These are phyloP conservation scores for Zaprionus davidi DNA, from an alignment of 1,140 invertebrate species.

Conservation along the genomic window DNA sequence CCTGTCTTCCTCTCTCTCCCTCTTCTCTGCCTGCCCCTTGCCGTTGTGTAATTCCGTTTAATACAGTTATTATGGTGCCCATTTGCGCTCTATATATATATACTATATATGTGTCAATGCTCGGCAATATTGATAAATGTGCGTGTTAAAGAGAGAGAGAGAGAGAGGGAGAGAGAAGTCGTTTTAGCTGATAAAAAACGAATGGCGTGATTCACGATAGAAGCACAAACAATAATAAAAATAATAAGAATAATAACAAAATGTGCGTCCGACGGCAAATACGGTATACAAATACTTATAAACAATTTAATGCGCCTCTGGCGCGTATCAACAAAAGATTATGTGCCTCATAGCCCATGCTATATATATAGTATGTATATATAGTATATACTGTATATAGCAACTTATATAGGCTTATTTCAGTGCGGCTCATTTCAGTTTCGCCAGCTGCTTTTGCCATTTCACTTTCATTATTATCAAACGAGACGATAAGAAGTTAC, in stretches of 20 bases:
- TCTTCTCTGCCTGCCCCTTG: not conserved
- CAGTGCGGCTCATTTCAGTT: slow-evolving; percentile 12
- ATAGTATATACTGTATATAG: slow-evolving; percentile 11
- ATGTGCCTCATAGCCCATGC: not conserved
- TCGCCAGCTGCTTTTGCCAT: slow-evolving; percentile 48
- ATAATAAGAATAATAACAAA: slow-evolving; percentile 43
- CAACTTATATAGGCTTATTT: slow-evolving; percentile 9
- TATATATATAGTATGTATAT: slow-evolving; percentile 12
- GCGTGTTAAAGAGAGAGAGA: slow-evolving; percentile 33
- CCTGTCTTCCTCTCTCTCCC: not conserved
- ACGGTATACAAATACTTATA: slow-evolving; percentile 12
- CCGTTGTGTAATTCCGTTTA: slow-evolving; percentile 50
- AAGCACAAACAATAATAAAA: slow-evolving; percentile 36
- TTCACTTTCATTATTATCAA: slow-evolving; percentile 76
- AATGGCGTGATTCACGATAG: slow-evolving; percentile 76
- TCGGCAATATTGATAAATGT: slow-evolving; percentile 64
- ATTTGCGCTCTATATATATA: slow-evolving; percentile 36
- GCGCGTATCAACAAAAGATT: slow-evolving; percentile 31
- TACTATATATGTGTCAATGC: slow-evolving; percentile 44
- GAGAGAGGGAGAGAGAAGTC: slow-evolving; percentile 51
- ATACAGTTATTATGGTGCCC: slow-evolving; percentile 60
- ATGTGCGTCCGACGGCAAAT: slow-evolving; percentile 39
- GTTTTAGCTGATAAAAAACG: slow-evolving; percentile 65
- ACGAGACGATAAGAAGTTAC: slow-evolving; percentile 51
- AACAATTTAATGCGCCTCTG: slow-evolving; percentile 22